A percentile compares a stretch with the other conserved stretches of the same genome.
phyloP scores from a whole-genome alignment of 2,888 invertebrate species.

The Eilema sororculum region DNA sequence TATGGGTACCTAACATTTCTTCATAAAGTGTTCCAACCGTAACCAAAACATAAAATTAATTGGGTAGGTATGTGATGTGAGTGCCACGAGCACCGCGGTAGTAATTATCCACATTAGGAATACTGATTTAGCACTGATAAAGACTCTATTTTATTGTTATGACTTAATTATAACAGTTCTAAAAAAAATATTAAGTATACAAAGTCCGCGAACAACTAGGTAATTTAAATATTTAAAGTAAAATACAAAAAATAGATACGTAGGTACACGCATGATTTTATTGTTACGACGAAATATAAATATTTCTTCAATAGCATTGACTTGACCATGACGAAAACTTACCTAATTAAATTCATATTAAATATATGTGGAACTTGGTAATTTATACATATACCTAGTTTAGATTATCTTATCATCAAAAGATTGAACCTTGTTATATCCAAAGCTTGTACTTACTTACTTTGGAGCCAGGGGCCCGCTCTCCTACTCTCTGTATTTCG shows the following conservation, averaged over 20 bases:
- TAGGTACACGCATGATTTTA: neutral
- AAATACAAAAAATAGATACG: neutral
- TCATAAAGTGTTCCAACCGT: neutral
- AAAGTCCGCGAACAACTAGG: neutral
- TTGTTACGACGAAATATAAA: neutral
- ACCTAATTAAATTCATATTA: neutral
- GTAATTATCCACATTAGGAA: neutral
- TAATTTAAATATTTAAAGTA: neutral
- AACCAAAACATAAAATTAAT: conserved; percentile 9
- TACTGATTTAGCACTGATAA: conserved; percentile 1
- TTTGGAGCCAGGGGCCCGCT: neutral
- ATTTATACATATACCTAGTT: neutral
- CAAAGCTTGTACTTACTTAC: no score
- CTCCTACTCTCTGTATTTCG: neutral
- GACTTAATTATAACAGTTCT: neutral
- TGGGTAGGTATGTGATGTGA: neutral
- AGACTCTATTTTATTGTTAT: neutral
- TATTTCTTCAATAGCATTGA: conserved; percentile 2
- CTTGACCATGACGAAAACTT: conserved; percentile 6
- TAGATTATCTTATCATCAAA: no score
- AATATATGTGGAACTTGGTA: neutral
- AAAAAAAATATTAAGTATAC: neutral
- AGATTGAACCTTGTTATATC: neutral
- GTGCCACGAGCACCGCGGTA: neutral
- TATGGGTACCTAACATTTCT: neutral